Evolutionary conservation across 1,140 invertebrate species (phyloP).

Genomic region (Brachionus angularis): DNA sequence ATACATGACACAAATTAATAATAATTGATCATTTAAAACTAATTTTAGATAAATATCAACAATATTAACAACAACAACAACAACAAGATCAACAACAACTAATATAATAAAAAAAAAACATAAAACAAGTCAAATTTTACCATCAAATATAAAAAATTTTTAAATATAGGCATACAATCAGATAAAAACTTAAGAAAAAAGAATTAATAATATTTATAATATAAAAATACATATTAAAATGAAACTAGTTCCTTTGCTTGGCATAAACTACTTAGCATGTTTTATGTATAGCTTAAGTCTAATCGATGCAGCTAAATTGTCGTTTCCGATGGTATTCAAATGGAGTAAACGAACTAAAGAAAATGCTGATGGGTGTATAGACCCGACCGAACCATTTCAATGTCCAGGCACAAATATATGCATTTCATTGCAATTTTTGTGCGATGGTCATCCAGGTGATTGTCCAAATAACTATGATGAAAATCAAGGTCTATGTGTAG

Average conservation of each 20-base stretch:
- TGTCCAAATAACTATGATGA: conserved; percentile 44
- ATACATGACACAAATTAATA: too few relatives aligned
- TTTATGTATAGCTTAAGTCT: neutral
- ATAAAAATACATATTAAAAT: conserved; percentile 11
- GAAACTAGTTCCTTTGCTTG: neutral
- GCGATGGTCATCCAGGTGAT: conserved; percentile 43
- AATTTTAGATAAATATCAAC: too few relatives aligned
- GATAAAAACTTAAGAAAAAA: too few relatives aligned
- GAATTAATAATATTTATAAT: too few relatives aligned
- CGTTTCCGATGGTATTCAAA: conserved; percentile 41
- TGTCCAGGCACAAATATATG: conserved; percentile 37
- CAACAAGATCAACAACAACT: too few relatives aligned
- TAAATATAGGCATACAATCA: too few relatives aligned
- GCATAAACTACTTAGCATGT: too few relatives aligned
- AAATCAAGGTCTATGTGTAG: conserved; percentile 31
- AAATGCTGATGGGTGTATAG: conserved; percentile 18
- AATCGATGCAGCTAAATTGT: conserved; percentile 30
- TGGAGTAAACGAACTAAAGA: conserved; percentile 39
- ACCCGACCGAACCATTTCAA: conserved; percentile 40
- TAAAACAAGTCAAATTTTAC: too few relatives aligned
- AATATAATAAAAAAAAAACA: too few relatives aligned
- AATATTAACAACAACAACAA: too few relatives aligned
- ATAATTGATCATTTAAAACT: too few relatives aligned
- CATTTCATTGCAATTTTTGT: conserved; percentile 41
- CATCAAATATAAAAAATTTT: too few relatives aligned